Conservation (phyloP, 1,140 invertebrate genomes). For the Drosophila mojavensis region DNA sequence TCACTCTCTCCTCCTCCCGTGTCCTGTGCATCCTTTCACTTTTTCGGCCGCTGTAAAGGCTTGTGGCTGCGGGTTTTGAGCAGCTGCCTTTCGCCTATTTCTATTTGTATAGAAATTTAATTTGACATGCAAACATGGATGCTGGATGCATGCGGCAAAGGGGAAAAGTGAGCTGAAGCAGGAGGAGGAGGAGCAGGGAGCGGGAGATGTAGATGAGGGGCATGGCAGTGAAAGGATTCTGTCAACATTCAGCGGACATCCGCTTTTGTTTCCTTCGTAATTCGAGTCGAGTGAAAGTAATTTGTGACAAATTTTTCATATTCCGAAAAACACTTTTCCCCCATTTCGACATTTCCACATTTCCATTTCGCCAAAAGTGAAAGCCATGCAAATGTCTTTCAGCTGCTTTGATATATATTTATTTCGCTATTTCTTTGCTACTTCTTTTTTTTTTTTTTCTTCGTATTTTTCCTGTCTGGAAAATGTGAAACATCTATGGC, state of each 20-base stretch:
- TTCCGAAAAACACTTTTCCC: conserved; percentile 1
- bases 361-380: conserved; percentile 51
- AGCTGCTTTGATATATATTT: conserved; percentile 53
- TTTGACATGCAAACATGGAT: conserved; percentile 78
- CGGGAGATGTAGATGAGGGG: not conserved
- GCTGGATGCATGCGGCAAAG: not conserved
- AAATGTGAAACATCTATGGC: conserved; percentile 24
- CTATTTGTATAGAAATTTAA: conserved; percentile 79
- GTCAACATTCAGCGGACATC: conserved; percentile 32
- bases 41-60: conserved; percentile 52
- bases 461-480: conserved; percentile 31
- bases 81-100: conserved; percentile 54
- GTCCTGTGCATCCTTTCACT: conserved; percentile 64
- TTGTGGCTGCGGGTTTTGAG: conserved; percentile 59
- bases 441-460: not conserved
- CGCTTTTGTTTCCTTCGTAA: conserved; percentile 57
- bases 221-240: conserved; percentile 69
- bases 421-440: not conserved
- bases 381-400: conserved; percentile 78
- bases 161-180: not conserved
- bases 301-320: conserved; percentile 78
- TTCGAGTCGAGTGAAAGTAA: conserved; percentile 71
- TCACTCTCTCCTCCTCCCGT: not conserved
- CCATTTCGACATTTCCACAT: conserved; percentile 9
- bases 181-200: not conserved